Evolutionary conservation across 2,888 invertebrate genomes (phyloP).

Genomic region (Xylota segnis): DNA sequence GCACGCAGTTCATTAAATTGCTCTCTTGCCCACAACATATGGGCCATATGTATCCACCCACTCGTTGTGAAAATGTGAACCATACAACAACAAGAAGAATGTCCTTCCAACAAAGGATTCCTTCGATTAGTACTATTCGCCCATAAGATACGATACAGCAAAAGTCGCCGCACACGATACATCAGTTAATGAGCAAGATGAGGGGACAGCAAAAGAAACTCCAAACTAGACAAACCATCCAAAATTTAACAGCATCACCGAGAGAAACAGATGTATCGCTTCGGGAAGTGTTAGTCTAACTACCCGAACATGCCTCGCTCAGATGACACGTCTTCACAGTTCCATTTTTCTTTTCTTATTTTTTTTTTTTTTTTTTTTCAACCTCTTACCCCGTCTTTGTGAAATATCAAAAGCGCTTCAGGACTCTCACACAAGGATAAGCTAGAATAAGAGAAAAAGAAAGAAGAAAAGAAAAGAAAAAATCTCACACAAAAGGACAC

Average conservation of each 20-base stretch:
- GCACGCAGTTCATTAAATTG: conserved; percentile 1
- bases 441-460: conserved; percentile 5
- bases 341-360: conserved; percentile 54
- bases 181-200: conserved; percentile 59
- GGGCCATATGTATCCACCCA: not conserved
- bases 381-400: conserved; percentile 13
- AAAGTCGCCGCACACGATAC: conserved; percentile 30
- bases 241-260: conserved; percentile 39
- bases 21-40: not conserved
- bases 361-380: conserved; percentile 45
- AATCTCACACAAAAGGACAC: conserved; percentile 56
- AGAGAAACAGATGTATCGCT: conserved; percentile 54
- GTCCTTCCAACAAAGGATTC: conserved; percentile 7
- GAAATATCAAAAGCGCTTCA: conserved; percentile 49
- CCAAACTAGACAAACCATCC: conserved; percentile 45
- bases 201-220: conserved; percentile 34
- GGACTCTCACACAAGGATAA: not conserved
- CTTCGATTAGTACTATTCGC: not conserved
- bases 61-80: not conserved
- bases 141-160: not conserved
- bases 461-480: conserved; percentile 41
- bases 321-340: conserved; percentile 51
- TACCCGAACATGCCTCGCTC: conserved; percentile 57
- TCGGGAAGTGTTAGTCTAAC: conserved; percentile 57
- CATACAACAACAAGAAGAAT: not conserved